Conservation (phyloP, 2,797 vertebrate species). For the Apogon talboti region DNA sequence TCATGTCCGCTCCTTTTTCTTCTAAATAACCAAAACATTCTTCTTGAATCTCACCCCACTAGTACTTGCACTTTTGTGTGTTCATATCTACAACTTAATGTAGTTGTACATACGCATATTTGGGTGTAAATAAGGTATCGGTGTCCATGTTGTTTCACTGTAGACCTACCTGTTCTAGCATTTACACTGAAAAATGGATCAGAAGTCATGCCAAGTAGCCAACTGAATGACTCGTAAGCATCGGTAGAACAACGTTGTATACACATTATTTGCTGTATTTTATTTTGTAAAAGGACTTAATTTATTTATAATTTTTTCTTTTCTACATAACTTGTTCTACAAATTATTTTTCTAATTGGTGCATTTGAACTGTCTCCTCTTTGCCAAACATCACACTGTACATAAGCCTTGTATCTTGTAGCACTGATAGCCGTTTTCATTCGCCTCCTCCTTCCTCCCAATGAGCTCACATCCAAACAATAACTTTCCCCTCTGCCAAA, state of each 20-base stretch:
- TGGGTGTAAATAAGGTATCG: conserved; percentile 52
- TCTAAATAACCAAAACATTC: conserved; percentile 39
- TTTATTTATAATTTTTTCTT: conserved; percentile 74
- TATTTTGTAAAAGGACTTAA: conserved; percentile 58
- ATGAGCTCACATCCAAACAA: conserved; percentile 33
- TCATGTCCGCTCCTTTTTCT: background rate
- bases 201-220: conserved; percentile 52
- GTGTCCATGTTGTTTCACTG: conserved; percentile 58
- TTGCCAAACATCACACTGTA: conserved; percentile 75
- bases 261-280: conserved; percentile 61
- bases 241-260: conserved; percentile 57
- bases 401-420: conserved; percentile 53
- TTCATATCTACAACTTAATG: conserved; percentile 54
- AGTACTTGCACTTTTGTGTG: conserved; percentile 61
- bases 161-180: conserved; percentile 56
- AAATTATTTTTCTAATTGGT: conserved; percentile 81
- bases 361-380: conserved; percentile 59
- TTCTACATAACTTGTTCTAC: conserved; percentile 78
- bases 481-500: conserved; percentile 61
- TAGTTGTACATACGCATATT: conserved; percentile 70
- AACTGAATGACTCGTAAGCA: conserved; percentile 42
- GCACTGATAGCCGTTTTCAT: conserved; percentile 45
- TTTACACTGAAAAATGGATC: conserved; percentile 42
- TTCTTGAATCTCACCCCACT: conserved; percentile 16
- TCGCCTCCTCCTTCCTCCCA: conserved; percentile 10